Percentiles rank a stretch among this genome's conserved stretches.
Conservation (phyloP, 2,113 vertebrate genomes). For the Xiphias gladius region DNA sequence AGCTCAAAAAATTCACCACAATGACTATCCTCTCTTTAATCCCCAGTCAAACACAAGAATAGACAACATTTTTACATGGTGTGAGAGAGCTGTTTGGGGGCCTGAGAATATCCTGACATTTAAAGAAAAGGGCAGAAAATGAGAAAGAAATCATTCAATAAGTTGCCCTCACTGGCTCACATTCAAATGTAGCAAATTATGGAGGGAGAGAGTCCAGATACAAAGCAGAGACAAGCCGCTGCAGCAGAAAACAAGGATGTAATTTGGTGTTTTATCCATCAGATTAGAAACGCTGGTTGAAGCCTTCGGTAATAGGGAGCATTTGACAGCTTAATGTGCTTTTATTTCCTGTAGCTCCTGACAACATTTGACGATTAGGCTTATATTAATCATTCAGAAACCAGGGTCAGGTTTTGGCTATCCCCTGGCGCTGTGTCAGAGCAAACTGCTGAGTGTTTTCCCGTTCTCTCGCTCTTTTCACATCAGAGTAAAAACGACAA, state of each 20-base stretch:
- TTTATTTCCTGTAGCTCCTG: constrained; percentile 57
- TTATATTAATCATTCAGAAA: constrained; percentile 35
- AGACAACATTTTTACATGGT: constrained; percentile 34
- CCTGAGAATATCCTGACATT: constrained; percentile 27
- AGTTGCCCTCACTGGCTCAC: constrained; percentile 32
- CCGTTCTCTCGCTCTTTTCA: constrained; percentile 20
- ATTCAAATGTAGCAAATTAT: constrained; percentile 58
- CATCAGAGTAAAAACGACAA: constrained; percentile 56
- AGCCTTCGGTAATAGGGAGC: constrained; percentile 29
- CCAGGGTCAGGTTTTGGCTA: constrained; percentile 32
- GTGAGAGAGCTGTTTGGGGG: constrained; percentile 32
- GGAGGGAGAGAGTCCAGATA: constrained; percentile 38
- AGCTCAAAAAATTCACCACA: constrained; percentile 31
- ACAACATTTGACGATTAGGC: constrained; percentile 41
- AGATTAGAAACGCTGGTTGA: constrained; percentile 54
- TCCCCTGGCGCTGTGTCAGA: neutral
- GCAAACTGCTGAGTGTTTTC: constrained; percentile 31
- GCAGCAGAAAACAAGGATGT: constrained; percentile 49
- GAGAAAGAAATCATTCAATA: constrained; percentile 44
- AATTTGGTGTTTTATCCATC: constrained; percentile 58
- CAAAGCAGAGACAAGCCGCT: constrained; percentile 16
- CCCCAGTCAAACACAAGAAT: neutral
- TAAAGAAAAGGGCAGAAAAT: constrained; percentile 60
- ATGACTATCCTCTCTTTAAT: neutral
- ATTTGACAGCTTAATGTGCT: constrained; percentile 54